phyloP scores from a whole-genome alignment of 2,888 invertebrate species.

The Molanna angustata region DNA sequence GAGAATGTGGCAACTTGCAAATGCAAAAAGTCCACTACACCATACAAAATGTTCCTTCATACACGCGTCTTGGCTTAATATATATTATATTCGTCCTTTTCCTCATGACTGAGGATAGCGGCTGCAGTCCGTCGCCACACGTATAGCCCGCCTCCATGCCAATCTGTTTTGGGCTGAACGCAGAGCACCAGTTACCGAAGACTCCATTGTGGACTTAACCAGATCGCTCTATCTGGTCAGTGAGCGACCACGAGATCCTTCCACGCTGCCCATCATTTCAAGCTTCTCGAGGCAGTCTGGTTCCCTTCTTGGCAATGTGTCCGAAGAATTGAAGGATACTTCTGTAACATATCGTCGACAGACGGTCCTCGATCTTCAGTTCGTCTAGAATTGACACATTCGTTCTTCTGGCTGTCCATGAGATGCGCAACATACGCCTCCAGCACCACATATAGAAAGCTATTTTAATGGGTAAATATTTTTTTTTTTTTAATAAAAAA shows the following conservation, averaged over 20 bases:
- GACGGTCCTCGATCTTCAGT: not conserved
- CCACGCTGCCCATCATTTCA: not conserved
- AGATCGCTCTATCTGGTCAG: not conserved
- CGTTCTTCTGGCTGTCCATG: not conserved
- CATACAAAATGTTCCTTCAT: no score
- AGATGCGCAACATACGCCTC: not conserved
- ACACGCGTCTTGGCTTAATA: no score
- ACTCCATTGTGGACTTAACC: not conserved
- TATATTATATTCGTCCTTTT: no score
- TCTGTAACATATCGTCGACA: not conserved
- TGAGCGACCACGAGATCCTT: not conserved
- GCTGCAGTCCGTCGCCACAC: no score
- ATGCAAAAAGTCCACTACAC: no score
- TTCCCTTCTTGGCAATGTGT: not conserved
- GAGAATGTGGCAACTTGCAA: no score
- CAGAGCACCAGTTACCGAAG: not conserved
- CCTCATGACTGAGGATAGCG: no score
- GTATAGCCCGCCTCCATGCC: no score
- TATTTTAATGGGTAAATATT: no score
- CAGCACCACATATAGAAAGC: not conserved
- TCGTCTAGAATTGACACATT: not conserved
- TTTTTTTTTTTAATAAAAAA: no score
- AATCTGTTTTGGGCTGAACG: no score
- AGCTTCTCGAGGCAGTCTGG: not conserved
- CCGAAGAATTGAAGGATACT: not conserved